These are phyloP conservation scores for Gadopsis bispinosus DNA, from an alignment of 2,797 vertebrate species.

Conservation along the genomic window DNA sequence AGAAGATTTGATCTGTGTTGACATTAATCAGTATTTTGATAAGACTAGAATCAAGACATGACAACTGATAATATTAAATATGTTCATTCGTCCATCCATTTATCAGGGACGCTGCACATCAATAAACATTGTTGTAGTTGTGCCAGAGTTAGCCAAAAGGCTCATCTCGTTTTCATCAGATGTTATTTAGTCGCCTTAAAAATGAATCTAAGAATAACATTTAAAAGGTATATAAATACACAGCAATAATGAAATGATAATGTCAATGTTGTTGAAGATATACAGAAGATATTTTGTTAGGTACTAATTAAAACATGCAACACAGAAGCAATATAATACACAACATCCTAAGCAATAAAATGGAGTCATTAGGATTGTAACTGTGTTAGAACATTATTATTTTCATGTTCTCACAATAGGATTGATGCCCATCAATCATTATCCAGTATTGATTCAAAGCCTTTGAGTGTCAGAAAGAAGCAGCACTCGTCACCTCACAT, in stretches of 20 bases:
- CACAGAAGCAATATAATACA: background rate
- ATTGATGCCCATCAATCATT: background rate
- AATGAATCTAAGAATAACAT: background rate
- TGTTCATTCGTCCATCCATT: too few species aligned
- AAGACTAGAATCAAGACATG: background rate
- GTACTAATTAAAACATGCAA: background rate
- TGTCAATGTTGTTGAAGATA: background rate
- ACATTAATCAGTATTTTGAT: background rate
- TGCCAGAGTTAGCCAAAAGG: background rate
- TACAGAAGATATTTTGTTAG: background rate
- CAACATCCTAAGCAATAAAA: background rate
- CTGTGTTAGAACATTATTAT: background rate
- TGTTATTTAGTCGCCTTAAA: background rate
- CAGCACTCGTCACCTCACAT: background rate
- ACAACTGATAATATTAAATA: background rate
- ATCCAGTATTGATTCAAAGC: background rate
- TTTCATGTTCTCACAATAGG: background rate
- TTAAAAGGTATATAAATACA: background rate
- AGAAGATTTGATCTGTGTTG: background rate
- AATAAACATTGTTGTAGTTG: background rate
- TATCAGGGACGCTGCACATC: background rate
- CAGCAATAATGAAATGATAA: background rate
- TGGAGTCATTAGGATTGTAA: background rate
- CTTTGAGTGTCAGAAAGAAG: slow-evolving; percentile 23
- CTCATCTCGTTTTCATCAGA: background rate